Conservation (phyloP, 2,797 vertebrate species). For the Squalus acanthias region DNA sequence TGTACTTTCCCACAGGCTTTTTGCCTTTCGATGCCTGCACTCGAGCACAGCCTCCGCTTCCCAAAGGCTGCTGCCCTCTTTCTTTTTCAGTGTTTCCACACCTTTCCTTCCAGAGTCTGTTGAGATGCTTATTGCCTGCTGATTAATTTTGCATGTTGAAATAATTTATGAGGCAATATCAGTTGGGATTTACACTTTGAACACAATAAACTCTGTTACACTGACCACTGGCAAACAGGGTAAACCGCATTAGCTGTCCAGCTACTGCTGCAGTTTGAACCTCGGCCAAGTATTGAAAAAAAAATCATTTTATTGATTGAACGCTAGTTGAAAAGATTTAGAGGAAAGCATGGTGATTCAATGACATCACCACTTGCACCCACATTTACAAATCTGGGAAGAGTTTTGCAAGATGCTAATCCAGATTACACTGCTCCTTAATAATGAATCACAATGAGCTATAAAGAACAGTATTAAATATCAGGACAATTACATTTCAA, state of each 20-base stretch:
- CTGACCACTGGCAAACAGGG: not conserved
- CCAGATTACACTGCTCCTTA: slow-evolving; percentile 11
- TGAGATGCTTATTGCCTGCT: not conserved
- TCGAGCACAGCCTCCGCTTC: not conserved
- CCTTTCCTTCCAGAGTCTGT: not conserved
- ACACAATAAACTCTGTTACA: not conserved
- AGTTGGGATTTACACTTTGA: not conserved
- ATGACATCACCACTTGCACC: not conserved
- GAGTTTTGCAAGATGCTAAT: slow-evolving; percentile 16
- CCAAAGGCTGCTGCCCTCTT: not conserved
- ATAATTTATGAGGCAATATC: not conserved
- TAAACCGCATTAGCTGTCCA: not conserved
- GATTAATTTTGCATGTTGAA: not conserved
- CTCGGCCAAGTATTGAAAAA: not conserved
- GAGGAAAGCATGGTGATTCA: not conserved
- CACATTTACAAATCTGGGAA: not conserved
- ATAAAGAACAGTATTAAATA: slow-evolving; percentile 19
- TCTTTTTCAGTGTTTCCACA: not conserved
- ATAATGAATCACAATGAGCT: not conserved
- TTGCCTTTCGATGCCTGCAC: not conserved
- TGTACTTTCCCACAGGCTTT: not conserved
- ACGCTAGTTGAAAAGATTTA: not conserved
- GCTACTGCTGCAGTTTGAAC: not conserved
- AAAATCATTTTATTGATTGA: slow-evolving; percentile 12
- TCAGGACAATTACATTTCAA: slow-evolving; percentile 20